Evolutionary conservation across 1,140 invertebrate species (phyloP).

Genomic region (Hycleus cichorii): DNA sequence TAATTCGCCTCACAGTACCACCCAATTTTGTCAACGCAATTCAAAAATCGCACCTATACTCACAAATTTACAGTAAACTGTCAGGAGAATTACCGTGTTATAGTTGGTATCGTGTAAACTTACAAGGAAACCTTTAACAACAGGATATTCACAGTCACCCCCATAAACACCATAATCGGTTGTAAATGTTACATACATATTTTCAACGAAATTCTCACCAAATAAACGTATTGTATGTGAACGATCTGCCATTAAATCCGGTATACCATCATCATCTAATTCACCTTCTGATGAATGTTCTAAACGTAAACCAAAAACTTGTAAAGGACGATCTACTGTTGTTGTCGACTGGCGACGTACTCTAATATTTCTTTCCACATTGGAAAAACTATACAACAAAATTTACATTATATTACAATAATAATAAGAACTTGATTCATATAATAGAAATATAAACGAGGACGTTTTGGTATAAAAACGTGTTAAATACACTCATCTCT

Average conservation of each 20-base stretch:
- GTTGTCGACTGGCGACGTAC: conserved; percentile 16
- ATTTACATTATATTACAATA: neutral
- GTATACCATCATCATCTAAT: conserved; percentile 56
- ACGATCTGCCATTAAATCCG: conserved; percentile 53
- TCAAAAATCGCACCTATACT: too few relatives aligned
- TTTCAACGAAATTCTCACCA: conserved; percentile 56
- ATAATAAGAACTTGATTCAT: too few relatives aligned
- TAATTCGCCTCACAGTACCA: too few relatives aligned
- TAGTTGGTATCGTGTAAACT: conserved; percentile 11
- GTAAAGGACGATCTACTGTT: neutral
- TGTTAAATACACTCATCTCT: too few relatives aligned
- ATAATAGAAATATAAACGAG: too few relatives aligned
- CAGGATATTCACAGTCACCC: conserved; percentile 46
- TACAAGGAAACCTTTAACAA: conserved; percentile 43
- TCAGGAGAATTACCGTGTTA: too few relatives aligned
- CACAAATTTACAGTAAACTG: too few relatives aligned
- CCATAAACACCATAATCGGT: conserved; percentile 45
- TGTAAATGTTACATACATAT: conserved; percentile 67
- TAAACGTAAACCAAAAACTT: conserved; percentile 43
- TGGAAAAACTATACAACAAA: neutral
- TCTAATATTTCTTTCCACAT: too few relatives aligned
- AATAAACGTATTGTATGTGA: conserved; percentile 62
- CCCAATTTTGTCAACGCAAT: too few relatives aligned
- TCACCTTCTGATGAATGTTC: conserved; percentile 47
- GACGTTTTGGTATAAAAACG: too few relatives aligned